phyloP scores from a whole-genome alignment of 2,113 vertebrate genomes.

The Poicephalus gulielmi region DNA sequence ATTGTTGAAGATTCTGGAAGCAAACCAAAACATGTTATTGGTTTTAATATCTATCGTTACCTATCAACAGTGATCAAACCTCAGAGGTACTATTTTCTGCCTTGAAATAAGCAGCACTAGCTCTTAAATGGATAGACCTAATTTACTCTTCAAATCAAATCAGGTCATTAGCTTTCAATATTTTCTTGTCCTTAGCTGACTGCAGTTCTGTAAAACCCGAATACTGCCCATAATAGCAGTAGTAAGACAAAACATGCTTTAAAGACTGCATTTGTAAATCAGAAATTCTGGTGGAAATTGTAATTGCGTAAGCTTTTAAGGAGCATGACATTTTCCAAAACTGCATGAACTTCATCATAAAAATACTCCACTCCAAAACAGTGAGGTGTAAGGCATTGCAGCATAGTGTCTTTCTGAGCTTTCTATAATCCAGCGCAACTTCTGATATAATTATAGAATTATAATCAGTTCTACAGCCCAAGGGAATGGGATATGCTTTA shows the following conservation, averaged over 20 bases:
- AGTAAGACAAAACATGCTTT: background rate
- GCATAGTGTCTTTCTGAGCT: background rate
- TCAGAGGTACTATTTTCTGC: conserved; percentile 1
- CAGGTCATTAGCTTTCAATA: background rate
- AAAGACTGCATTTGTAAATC: background rate
- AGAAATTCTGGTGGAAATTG: background rate
- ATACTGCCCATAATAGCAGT: background rate
- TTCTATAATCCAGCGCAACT: background rate
- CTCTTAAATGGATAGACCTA: background rate
- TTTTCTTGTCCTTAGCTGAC: background rate
- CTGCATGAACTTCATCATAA: background rate
- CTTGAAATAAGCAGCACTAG: background rate
- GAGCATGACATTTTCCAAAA: background rate
- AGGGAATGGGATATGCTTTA: background rate
- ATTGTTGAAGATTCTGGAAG: background rate
- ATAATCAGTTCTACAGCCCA: background rate
- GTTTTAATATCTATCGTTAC: background rate
- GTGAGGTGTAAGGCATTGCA: background rate
- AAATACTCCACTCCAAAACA: background rate
- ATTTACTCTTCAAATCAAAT: background rate
- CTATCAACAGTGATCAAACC: background rate
- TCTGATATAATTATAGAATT: background rate
- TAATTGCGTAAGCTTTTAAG: background rate
- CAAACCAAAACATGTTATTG: background rate
- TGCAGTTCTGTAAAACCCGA: background rate